A percentile compares a stretch with the other conserved stretches of the same genome.
Conservation (phyloP, 2,888 invertebrate species). For the Colostygia pectinataria region DNA sequence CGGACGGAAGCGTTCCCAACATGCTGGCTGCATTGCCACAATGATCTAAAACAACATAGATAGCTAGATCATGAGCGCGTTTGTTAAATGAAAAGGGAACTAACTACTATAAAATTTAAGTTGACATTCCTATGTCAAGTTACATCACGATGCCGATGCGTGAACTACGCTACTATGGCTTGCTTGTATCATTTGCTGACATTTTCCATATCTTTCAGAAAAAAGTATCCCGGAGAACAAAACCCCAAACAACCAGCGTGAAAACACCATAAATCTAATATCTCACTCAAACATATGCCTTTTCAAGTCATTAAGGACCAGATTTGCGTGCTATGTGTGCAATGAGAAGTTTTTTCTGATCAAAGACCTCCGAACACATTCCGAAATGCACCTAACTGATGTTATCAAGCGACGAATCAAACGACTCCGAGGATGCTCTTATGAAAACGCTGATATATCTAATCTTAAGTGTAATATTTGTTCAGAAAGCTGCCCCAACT, state of each 20-base stretch:
- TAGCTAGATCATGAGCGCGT: too few species aligned
- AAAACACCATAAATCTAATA: slow-evolving; percentile 52
- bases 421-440: slow-evolving; percentile 41
- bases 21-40: too few species aligned
- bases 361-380: slow-evolving; percentile 44
- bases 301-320: slow-evolving; percentile 51
- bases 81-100: too few species aligned
- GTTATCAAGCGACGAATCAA: slow-evolving; percentile 39
- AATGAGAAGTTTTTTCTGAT: slow-evolving; percentile 44
- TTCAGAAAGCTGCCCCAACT: slow-evolving; percentile 29
- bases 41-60: too few species aligned
- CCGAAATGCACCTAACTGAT: slow-evolving; percentile 38
- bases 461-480: slow-evolving; percentile 52
- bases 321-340: slow-evolving; percentile 55
- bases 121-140: too few species aligned
- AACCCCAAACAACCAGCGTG: not conserved
- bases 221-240: not conserved
- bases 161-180: too few species aligned
- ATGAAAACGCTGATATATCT: slow-evolving; percentile 52
- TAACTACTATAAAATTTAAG: too few species aligned
- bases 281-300: slow-evolving; percentile 58
- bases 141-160: too few species aligned
- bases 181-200: too few species aligned
- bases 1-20: too few species aligned
- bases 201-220: not conserved